Conservation (phyloP, 2,797 vertebrate genomes). For the Lepilemur ruficaudatus region DNA sequence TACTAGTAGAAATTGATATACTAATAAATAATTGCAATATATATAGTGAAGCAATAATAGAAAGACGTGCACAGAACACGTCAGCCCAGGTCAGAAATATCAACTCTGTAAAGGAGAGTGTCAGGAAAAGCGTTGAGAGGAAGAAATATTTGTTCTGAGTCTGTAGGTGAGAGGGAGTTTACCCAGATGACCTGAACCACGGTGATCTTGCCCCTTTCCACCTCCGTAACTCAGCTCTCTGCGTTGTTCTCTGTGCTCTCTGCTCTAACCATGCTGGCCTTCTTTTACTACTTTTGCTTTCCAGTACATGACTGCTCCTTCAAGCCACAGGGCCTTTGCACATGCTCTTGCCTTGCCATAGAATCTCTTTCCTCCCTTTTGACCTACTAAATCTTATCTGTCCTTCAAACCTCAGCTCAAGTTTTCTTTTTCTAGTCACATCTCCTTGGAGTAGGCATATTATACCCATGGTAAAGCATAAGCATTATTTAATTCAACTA, state of each 20-base stretch:
- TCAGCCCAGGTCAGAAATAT: neutral
- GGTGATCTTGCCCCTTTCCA: neutral
- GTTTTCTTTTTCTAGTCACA: neutral
- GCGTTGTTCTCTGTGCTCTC: neutral
- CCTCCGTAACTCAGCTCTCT: neutral
- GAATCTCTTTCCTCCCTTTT: neutral
- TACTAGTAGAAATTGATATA: neutral
- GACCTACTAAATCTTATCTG: neutral
- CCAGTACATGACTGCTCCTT: neutral
- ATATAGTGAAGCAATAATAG: neutral
- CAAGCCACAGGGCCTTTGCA: neutral
- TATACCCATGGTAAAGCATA: neutral
- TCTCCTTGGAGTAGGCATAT: neutral
- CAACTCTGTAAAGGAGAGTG: neutral
- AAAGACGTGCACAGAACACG: neutral
- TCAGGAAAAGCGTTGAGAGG: neutral
- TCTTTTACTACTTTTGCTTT: neutral
- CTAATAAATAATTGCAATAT: neutral
- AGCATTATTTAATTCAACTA: neutral
- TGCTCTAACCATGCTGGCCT: neutral
- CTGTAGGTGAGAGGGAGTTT: neutral
- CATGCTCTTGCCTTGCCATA: neutral
- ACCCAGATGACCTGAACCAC: neutral
- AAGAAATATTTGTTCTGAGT: neutral
- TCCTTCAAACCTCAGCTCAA: neutral